Evolutionary conservation across 2,797 vertebrate species (phyloP).

Genomic region (Micrastur ruficollis): DNA sequence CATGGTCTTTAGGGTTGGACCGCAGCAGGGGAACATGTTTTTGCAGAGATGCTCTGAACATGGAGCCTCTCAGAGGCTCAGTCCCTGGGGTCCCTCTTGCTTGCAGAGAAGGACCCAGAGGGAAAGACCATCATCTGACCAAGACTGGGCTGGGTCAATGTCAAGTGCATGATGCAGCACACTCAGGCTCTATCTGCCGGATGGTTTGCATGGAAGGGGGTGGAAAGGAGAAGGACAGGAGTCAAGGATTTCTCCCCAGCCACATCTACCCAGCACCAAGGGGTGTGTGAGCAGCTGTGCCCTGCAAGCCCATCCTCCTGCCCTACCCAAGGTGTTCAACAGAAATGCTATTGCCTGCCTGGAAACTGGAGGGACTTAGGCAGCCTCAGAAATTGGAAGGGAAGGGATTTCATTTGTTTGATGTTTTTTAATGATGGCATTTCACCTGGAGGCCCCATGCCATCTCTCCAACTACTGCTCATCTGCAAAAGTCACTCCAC

Average conservation of each 20-base stretch:
- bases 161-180: background rate
- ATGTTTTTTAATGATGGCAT: background rate
- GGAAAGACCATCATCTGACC: background rate
- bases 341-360: background rate
- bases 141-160: background rate
- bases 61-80: background rate
- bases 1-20: background rate
- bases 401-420: background rate
- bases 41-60: background rate
- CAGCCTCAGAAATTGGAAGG: background rate
- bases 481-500: background rate
- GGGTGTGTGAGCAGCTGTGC: background rate
- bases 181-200: background rate
- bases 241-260: background rate
- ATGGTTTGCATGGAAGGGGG: background rate
- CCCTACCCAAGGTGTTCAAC: background rate
- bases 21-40: rapidly evolving
- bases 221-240: background rate
- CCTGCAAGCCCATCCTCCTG: background rate
- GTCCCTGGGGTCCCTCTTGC: background rate
- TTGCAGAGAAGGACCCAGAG: background rate
- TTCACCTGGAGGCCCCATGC: background rate
- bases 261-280: background rate
- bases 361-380: background rate
- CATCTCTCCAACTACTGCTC: background rate